These are phyloP conservation scores for Apodemus sylvaticus DNA, from an alignment of 2,113 vertebrate genomes.

Conservation along the genomic window DNA sequence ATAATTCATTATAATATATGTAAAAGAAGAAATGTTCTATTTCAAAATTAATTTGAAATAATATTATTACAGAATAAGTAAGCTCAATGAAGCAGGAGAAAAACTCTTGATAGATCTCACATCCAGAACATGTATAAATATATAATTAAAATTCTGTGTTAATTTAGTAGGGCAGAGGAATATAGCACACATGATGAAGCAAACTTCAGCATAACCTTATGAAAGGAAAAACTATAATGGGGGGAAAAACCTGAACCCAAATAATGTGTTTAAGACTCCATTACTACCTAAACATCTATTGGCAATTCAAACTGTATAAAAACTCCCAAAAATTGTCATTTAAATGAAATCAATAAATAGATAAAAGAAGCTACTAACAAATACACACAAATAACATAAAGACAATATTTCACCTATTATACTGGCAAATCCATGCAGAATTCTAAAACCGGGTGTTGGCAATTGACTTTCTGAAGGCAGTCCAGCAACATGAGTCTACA, in stretches of 20 bases:
- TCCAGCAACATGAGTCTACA: neutral
- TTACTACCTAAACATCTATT: neutral
- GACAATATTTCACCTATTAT: neutral
- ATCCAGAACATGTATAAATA: neutral
- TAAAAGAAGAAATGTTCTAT: constrained; percentile 27
- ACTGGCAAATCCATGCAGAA: neutral
- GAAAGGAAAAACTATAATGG: neutral
- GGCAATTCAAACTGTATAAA: neutral
- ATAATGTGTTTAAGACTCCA: neutral
- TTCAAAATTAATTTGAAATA: constrained; percentile 44
- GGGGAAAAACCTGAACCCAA: neutral
- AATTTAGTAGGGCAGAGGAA: constrained; percentile 12
- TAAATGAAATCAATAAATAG: neutral
- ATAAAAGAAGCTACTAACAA: neutral
- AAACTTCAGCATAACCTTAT: neutral
- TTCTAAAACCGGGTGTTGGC: neutral
- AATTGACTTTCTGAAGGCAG: neutral
- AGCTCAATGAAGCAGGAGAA: constrained; percentile 8
- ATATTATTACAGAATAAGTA: neutral
- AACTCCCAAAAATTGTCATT: neutral
- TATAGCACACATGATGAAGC: neutral
- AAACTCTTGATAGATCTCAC: neutral
- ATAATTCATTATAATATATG: constrained; percentile 5
- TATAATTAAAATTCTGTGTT: neutral
- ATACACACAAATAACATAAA: neutral